Evolutionary conservation across 2,888 invertebrate genomes (phyloP).

Genomic region (Orchesellides sinensis): DNA sequence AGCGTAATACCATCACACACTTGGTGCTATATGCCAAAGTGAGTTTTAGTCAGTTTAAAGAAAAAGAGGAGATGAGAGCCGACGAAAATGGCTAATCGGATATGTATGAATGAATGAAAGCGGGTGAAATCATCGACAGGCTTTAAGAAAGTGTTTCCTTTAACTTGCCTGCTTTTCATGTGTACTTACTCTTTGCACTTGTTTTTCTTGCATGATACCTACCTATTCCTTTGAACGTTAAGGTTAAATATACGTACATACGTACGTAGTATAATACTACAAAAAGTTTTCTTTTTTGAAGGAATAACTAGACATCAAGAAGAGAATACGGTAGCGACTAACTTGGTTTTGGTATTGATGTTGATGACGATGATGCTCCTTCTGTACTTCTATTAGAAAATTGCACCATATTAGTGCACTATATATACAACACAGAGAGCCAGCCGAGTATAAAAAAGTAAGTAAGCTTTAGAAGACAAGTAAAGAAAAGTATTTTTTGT

Average conservation of each 20-base stretch:
- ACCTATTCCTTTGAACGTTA: no score
- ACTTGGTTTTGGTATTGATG: neutral
- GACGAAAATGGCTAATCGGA: no score
- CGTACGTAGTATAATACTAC: neutral
- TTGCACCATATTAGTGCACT: constrained; percentile 27
- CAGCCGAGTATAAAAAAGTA: neutral
- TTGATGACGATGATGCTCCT: neutral
- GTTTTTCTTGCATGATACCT: no score
- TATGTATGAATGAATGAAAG: neutral
- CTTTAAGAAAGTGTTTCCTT: no score
- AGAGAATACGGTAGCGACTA: neutral
- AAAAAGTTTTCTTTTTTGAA: constrained; percentile 4
- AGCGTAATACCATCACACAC: no score
- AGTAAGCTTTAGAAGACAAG: neutral
- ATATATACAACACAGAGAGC: neutral
- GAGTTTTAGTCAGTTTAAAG: no score
- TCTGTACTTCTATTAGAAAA: constrained; percentile 38
- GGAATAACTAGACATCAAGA: neutral
- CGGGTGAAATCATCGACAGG: neutral
- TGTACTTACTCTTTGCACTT: no score
- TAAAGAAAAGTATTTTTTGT: neutral
- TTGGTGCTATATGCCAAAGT: no score
- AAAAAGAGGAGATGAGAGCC: no score
- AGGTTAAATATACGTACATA: neutral
- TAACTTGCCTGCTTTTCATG: no score